Evolutionary conservation across 2,797 vertebrate species (phyloP), one percentile per base, ranked within the genome.

Genomic region (Lindbergichthys nudifrons): DNA sequence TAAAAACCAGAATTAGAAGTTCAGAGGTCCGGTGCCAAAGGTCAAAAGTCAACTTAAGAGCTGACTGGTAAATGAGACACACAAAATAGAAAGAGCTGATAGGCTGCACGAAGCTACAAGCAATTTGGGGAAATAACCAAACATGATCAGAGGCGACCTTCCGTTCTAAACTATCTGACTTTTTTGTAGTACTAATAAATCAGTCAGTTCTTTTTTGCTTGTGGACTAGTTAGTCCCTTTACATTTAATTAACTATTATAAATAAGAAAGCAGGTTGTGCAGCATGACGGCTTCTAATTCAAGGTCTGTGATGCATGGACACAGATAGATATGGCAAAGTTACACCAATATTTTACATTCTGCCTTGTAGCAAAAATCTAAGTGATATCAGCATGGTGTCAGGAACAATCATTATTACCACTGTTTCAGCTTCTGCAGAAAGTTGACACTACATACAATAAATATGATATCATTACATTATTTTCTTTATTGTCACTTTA

Each of bases 1-100:
- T 42, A 68, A 83, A 79, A 84, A 81, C 83, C 82, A 79, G 65
- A 86, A 81, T 78, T 83, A 79, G 76, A 84, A 82, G 79, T 81
- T 88, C 81, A 83, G 57, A 71, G 57, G 76, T 73, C 70, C 64
- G 67, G 65, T 30, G 79, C 45, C 65, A 86, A 80, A 87, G 75
- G 82, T 83, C 73, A 85, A 70, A 43, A 60, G 74, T 13, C 66
- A 59, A 75, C 54, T 51, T n/a, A 67, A 69, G 50, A 74, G 48
- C 71, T 60, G 77, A 65, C 36, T 67, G 63, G 56, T 81, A 59
- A 80, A 45, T 45, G 41, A 62, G 12, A 59, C 68, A 70, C 21
- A 75, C 57, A 80, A 85, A 81, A 76, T 61, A 87, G 70, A 87
- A 51, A 36, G 7, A 36, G 32, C 32, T 9, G 32, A 9, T 9